phyloP scores from a whole-genome alignment of 2,113 vertebrate species.

The Aegypius monachus region DNA sequence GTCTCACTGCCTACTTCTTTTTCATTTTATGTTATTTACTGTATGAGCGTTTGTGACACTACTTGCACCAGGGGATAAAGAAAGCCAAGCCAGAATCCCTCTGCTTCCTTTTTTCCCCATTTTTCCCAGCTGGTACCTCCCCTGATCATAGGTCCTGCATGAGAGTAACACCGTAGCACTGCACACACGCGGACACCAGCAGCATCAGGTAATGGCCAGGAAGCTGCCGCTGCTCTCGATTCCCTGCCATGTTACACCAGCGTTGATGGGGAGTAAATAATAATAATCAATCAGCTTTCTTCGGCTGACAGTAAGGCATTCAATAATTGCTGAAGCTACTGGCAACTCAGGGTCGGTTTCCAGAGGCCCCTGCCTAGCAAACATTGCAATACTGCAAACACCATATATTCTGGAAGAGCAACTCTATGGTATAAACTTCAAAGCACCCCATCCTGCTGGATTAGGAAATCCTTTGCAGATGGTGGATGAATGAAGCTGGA shows the following conservation, averaged over 20 bases:
- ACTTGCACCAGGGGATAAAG: background rate
- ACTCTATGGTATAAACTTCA: background rate
- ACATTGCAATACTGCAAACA: background rate
- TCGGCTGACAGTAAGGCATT: background rate
- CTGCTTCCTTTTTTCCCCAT: background rate
- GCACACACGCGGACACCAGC: background rate
- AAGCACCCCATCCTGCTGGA: background rate
- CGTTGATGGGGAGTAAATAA: slow-evolving; percentile 2
- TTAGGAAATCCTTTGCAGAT: background rate
- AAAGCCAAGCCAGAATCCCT: background rate
- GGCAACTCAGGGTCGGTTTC: background rate
- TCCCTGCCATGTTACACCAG: background rate
- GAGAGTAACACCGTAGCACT: rapidly evolving
- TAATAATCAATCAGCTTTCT: background rate
- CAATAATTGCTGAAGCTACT: background rate
- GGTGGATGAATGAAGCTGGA: background rate
- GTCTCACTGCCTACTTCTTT: background rate
- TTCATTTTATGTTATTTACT: background rate
- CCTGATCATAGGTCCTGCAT: background rate
- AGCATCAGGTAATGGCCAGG: background rate
- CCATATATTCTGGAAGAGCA: background rate
- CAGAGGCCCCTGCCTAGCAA: background rate
- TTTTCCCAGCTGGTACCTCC: background rate
- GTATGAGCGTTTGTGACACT: background rate
- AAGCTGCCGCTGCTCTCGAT: background rate